Percentiles rank a stretch among this genome's conserved stretches.
phyloP scores from a whole-genome alignment of 2,797 vertebrate species.

The Takifugu ocellatus region DNA sequence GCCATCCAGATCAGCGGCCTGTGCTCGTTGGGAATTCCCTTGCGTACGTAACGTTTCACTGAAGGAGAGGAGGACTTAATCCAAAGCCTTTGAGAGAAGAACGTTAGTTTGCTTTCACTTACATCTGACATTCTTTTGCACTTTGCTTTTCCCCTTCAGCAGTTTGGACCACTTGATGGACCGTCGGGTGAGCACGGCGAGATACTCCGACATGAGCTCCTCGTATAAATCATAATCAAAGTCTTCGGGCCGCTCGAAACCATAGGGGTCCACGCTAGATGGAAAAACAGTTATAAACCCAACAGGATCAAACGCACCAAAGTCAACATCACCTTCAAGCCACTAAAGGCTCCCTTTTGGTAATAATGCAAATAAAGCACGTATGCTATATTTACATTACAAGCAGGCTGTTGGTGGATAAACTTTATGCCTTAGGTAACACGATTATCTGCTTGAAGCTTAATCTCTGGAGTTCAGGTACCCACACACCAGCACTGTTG shows the following conservation, averaged over 20 bases:
- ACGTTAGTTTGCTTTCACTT: conserved; percentile 38
- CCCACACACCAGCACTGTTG: background rate
- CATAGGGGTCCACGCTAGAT: conserved; percentile 84
- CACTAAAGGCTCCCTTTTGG: background rate
- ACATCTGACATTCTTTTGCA: conserved; percentile 86
- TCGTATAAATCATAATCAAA: conserved; percentile 85
- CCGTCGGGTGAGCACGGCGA: conserved; percentile 84
- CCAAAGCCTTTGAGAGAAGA: background rate
- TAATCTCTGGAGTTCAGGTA: conserved; percentile 31
- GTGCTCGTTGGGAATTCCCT: conserved; percentile 90
- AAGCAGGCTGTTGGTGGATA: conserved; percentile 21
- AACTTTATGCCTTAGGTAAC: conserved; percentile 52
- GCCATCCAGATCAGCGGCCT: conserved; percentile 89
- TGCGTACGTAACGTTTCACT: conserved; percentile 97
- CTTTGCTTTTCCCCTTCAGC: conserved; percentile 73
- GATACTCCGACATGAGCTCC: conserved; percentile 86
- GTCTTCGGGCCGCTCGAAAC: conserved; percentile 86
- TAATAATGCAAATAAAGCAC: background rate
- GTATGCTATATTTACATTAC: background rate
- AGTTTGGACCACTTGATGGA: conserved; percentile 92
- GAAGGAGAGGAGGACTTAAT: conserved; percentile 12
- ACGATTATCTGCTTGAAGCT: conserved; percentile 53
- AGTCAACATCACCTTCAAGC: background rate
- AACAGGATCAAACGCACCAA: background rate
- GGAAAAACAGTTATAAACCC: background rate